A percentile compares a stretch with the other conserved stretches of the same genome.
Evolutionary conservation across 2,113 vertebrate species (phyloP).

Genomic region (Triplophysa tibetana): DNA sequence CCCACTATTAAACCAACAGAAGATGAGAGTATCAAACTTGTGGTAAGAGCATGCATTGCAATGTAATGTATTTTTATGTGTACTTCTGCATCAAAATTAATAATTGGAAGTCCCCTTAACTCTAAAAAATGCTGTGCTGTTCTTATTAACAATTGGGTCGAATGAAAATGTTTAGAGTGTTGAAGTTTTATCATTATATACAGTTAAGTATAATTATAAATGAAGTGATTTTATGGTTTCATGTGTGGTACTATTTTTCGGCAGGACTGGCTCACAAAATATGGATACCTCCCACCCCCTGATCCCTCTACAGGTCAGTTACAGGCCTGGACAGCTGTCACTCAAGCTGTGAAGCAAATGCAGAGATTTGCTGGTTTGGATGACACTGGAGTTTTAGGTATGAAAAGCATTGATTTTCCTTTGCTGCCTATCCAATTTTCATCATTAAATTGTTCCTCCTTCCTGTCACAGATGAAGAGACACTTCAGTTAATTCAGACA

Average conservation of each 20-base stretch:
- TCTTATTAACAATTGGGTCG: no score
- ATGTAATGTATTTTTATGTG: neutral
- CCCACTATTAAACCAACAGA: slow-evolving; percentile 59
- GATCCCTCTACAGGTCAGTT: slow-evolving; percentile 72
- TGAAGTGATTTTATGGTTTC: neutral
- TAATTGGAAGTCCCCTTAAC: no score
- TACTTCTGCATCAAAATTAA: neutral
- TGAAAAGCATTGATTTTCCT: neutral
- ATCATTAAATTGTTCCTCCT: neutral
- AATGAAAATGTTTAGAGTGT: no score
- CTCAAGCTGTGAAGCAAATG: slow-evolving; percentile 72
- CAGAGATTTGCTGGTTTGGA: slow-evolving; percentile 75
- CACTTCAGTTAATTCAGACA: slow-evolving; percentile 65
- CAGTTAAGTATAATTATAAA: neutral
- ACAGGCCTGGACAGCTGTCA: slow-evolving; percentile 74
- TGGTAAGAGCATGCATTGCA: slow-evolving; percentile 60
- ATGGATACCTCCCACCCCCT: slow-evolving; percentile 73
- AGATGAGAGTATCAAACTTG: slow-evolving; percentile 63
- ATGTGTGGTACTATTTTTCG: neutral
- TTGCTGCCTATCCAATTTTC: neutral
- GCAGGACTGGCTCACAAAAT: slow-evolving; percentile 74
- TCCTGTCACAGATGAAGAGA: slow-evolving; percentile 67
- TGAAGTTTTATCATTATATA: no score
- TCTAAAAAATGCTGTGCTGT: no score
- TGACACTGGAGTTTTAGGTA: slow-evolving; percentile 73